Evolutionary conservation across 2,113 vertebrate species (phyloP).

Genomic region (Tupaia tana): DNA sequence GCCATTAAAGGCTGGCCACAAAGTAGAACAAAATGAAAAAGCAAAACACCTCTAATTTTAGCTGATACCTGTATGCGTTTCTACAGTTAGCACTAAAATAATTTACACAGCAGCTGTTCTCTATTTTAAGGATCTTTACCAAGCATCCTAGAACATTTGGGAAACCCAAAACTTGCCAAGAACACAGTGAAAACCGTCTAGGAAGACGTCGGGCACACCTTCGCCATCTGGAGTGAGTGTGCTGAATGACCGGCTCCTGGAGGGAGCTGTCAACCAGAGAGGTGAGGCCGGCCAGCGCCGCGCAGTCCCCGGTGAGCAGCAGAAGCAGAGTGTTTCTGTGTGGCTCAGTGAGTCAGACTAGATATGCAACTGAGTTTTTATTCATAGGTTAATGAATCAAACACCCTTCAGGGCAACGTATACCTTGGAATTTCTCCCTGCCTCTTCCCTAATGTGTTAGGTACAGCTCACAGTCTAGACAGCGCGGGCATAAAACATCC

Average conservation of each 20-base stretch:
- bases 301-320: neutral
- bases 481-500: neutral
- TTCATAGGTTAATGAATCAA: constrained; percentile 63
- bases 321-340: neutral
- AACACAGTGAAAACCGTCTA: neutral
- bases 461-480: constrained; percentile 63
- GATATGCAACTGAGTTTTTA: neutral
- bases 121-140: neutral
- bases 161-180: constrained; percentile 25
- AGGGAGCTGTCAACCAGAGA: constrained; percentile 16
- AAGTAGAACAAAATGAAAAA: neutral
- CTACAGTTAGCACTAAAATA: neutral
- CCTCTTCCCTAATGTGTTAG: constrained; percentile 12
- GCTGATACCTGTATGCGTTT: neutral
- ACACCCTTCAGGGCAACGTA: constrained; percentile 45
- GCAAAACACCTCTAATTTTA: constrained; percentile 26
- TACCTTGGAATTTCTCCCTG: neutral
- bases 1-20: neutral
- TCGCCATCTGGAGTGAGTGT: neutral
- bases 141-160: constrained; percentile 27
- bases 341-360: constrained; percentile 27
- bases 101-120: neutral
- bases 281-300: neutral
- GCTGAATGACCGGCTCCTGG: neutral
- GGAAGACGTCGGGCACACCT: neutral